phyloP scores from a whole-genome alignment of 1,140 invertebrate species.

The Acyrthosiphon pisum region DNA sequence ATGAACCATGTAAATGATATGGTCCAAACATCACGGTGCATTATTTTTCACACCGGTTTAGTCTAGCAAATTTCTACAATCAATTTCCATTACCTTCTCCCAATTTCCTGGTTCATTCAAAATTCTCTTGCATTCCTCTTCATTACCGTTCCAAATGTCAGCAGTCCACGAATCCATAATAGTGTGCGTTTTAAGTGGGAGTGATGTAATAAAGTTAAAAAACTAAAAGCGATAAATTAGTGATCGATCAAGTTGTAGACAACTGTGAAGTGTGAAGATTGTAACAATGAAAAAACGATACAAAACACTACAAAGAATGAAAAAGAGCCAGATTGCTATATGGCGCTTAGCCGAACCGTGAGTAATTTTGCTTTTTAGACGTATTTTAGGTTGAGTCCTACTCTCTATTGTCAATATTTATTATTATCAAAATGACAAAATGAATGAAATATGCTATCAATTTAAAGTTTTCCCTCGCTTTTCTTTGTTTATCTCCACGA shows the following conservation, averaged over 20 bases:
- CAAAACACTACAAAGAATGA: neutral
- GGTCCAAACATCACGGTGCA: too few relatives aligned
- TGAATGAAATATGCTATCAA: neutral
- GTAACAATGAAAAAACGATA: neutral
- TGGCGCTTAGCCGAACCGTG: too few relatives aligned
- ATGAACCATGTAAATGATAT: too few relatives aligned
- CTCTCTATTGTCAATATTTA: too few relatives aligned
- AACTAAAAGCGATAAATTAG: neutral
- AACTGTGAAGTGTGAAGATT: too few relatives aligned
- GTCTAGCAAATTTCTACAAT: too few relatives aligned
- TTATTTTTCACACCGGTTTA: too few relatives aligned
- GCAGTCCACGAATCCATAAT: slow-evolving; percentile 39
- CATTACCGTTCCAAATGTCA: slow-evolving; percentile 6
- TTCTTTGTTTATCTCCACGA: neutral
- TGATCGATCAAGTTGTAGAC: neutral
- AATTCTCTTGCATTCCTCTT: neutral
- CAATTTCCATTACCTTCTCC: slow-evolving; percentile 36
- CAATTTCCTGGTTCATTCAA: slow-evolving; percentile 6
- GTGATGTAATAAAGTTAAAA: neutral
- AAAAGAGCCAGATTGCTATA: neutral
- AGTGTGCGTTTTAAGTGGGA: neutral
- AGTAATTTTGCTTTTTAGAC: too few relatives aligned
- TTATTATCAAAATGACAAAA: too few relatives aligned
- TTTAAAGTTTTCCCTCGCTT: slow-evolving; percentile 18
- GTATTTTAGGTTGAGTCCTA: neutral